phyloP scores from a whole-genome alignment of 2,113 vertebrate genomes.

The Columba livia region DNA sequence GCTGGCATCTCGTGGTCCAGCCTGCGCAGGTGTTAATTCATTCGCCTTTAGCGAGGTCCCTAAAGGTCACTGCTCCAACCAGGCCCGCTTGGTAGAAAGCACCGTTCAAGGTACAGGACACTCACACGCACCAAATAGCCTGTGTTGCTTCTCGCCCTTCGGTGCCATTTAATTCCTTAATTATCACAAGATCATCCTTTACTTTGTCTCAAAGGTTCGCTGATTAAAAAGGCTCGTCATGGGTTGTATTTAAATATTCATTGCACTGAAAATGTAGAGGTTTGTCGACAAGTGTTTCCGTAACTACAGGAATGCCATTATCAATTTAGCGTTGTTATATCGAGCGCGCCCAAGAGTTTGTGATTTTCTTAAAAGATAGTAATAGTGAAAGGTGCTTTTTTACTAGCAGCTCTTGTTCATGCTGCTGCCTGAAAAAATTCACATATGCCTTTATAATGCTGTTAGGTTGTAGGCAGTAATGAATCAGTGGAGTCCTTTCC shows the following conservation, averaged over 20 bases:
- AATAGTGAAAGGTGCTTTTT: background rate
- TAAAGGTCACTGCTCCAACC: background rate
- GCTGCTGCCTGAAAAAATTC: background rate
- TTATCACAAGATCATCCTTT: background rate
- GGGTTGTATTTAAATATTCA: background rate
- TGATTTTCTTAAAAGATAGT: background rate
- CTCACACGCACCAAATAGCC: background rate
- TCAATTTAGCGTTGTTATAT: background rate
- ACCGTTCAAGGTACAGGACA: accelerated
- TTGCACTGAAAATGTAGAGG: background rate
- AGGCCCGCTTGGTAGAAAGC: background rate
- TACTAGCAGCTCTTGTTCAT: background rate
- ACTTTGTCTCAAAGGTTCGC: background rate
- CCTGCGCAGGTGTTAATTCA: background rate
- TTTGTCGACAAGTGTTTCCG: background rate
- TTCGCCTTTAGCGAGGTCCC: background rate
- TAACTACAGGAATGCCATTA: background rate
- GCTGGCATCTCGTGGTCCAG: background rate
- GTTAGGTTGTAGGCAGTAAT: background rate
- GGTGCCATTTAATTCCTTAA: background rate
- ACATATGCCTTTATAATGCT: background rate
- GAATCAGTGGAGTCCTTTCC: background rate
- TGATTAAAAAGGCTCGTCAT: background rate
- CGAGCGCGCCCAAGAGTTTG: background rate
- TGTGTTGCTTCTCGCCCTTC: background rate